Evolutionary conservation across 2,888 invertebrate genomes (phyloP).

Genomic region (Acleris holmiana): DNA sequence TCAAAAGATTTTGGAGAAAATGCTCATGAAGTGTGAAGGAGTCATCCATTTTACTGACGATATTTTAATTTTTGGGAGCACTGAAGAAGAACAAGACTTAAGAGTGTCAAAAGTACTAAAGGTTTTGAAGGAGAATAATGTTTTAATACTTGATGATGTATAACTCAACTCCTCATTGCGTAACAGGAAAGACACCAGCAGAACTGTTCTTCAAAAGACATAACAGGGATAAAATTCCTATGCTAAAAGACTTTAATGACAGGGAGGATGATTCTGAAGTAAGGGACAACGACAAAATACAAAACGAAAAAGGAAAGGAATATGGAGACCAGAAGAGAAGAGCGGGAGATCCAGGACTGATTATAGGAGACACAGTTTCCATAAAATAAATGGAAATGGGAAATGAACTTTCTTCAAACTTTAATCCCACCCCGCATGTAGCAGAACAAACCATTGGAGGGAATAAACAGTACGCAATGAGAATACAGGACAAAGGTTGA

Average conservation of each 20-base stretch:
- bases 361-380: too few relatives aligned
- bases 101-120: slow-evolving; percentile 3
- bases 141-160: slow-evolving; percentile 46
- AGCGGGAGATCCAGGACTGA: slow-evolving; percentile 34
- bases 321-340: slow-evolving; percentile 42
- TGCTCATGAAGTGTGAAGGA: slow-evolving; percentile 42
- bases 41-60: slow-evolving; percentile 13
- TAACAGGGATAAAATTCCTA: slow-evolving; percentile 44
- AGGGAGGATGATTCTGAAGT: slow-evolving; percentile 37
- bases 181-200: slow-evolving; percentile 44
- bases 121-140: slow-evolving; percentile 13
- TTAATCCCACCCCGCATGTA: slow-evolving; percentile 38
- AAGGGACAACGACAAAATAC: slow-evolving; percentile 40
- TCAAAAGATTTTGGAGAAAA: not conserved
- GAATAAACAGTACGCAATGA: slow-evolving; percentile 40
- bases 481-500: slow-evolving; percentile 40
- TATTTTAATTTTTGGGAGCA: slow-evolving; percentile 36
- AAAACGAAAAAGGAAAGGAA: slow-evolving; percentile 44
- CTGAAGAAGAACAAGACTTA: slow-evolving; percentile 17
- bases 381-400: slow-evolving; percentile 25
- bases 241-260: slow-evolving; percentile 22
- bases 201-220: slow-evolving; percentile 42
- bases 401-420: slow-evolving; percentile 33
- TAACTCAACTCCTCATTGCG: slow-evolving; percentile 44
- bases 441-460: slow-evolving; percentile 28